Conservation (phyloP, 2,888 invertebrate genomes). For the Pristionchus japonicus region DNA sequence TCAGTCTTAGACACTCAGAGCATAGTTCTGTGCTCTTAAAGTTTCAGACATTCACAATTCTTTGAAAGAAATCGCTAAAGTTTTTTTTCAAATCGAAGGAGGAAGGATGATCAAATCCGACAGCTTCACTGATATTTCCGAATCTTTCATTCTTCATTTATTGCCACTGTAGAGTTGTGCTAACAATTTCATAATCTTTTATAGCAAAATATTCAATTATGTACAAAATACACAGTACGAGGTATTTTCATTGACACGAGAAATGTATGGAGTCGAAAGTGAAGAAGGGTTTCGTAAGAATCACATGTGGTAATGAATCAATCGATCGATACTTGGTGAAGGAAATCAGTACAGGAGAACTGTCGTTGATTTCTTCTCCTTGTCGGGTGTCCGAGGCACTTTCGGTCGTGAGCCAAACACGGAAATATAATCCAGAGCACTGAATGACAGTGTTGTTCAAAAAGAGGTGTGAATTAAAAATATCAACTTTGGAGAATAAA, state of each 20-base stretch:
- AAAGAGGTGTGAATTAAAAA: background rate
- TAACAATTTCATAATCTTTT: background rate
- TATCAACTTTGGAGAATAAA: background rate
- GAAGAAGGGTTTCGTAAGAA: background rate
- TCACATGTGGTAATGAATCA: background rate
- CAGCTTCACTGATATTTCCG: no score
- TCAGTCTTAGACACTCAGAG: no score
- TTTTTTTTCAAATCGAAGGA: no score
- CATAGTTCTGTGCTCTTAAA: no score
- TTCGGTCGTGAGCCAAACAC: constrained; percentile 46
- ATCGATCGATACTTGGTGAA: background rate
- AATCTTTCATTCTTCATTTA: background rate
- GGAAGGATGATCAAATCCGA: no score
- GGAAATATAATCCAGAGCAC: constrained; percentile 44
- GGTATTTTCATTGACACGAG: constrained; percentile 10
- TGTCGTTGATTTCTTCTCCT: constrained; percentile 36
- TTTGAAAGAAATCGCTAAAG: no score
- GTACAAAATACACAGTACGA: background rate
- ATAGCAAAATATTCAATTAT: background rate
- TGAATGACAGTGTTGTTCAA: background rate
- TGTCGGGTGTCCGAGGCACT: constrained; percentile 45
- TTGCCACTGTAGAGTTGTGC: background rate
- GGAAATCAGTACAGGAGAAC: background rate
- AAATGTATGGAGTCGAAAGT: constrained; percentile 25
- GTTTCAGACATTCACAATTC: no score